A percentile compares a stretch with the other conserved stretches of the same genome.
Conservation (phyloP, 2,797 vertebrate genomes). For the Poecilia wingei region DNA sequence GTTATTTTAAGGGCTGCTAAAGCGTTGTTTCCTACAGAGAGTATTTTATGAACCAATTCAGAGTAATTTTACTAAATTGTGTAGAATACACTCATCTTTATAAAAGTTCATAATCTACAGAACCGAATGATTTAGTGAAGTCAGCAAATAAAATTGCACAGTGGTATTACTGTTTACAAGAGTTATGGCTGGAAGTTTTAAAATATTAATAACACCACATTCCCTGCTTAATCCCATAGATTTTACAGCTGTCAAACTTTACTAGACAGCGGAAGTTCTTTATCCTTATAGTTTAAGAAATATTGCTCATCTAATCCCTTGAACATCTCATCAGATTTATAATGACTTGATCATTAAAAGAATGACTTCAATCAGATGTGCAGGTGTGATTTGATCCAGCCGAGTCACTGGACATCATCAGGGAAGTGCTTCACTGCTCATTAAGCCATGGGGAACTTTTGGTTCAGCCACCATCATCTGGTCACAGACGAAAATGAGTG, state of each 20-base stretch:
- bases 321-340: constrained; percentile 38
- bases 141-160: background rate
- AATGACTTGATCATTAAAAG: constrained; percentile 38
- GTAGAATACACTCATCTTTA: background rate
- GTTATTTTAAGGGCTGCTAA: background rate
- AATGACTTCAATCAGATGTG: constrained; percentile 26
- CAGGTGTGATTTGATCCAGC: constrained; percentile 40
- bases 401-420: constrained; percentile 36
- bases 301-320: constrained; percentile 35
- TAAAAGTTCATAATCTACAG: background rate
- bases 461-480: constrained; percentile 18
- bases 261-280: constrained; percentile 21
- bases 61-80: background rate
- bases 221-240: constrained; percentile 12
- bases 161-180: constrained; percentile 7
- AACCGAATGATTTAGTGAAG: background rate
- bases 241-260: constrained; percentile 7
- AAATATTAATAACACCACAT: constrained; percentile 40
- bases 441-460: constrained; percentile 40
- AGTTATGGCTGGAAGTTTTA: constrained; percentile 32
- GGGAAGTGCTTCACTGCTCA: constrained; percentile 20
- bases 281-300: constrained; percentile 51
- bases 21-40: background rate
- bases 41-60: background rate
- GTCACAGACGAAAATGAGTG: constrained; percentile 15